Conservation (phyloP, 2,113 vertebrate species). For the Silurus meridionalis region DNA sequence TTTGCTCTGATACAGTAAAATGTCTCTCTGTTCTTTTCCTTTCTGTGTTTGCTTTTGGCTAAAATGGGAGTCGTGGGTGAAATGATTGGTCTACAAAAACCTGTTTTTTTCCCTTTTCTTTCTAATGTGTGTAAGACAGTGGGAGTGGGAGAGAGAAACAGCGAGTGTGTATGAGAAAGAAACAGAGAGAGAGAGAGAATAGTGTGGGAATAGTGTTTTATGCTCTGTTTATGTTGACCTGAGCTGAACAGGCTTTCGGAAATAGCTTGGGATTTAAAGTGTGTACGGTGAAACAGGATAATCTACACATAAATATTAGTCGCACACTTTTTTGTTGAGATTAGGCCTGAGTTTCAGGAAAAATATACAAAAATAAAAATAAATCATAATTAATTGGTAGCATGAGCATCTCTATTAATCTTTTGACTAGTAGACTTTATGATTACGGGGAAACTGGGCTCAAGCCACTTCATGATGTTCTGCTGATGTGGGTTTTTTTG, state of each 20-base stretch:
- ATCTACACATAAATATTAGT: neutral
- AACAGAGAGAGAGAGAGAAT: too few species aligned
- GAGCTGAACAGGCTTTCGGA: neutral
- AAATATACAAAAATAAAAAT: neutral
- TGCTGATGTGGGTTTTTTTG: neutral
- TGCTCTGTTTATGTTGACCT: conserved; percentile 44
- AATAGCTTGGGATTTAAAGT: neutral
- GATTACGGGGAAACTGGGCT: neutral
- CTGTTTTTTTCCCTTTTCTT: neutral
- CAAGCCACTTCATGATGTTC: neutral
- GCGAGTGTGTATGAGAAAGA: neutral
- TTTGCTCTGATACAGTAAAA: conserved; percentile 34
- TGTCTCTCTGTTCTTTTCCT: conserved; percentile 28
- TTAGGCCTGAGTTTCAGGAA: neutral
- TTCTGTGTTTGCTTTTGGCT: conserved; percentile 44
- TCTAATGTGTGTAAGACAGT: neutral
- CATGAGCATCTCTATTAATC: neutral
- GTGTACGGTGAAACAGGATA: neutral
- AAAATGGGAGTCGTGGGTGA: conserved; percentile 35
- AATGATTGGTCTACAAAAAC: neutral
- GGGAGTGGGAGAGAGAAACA: conserved; percentile 13
- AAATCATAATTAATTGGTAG: neutral
- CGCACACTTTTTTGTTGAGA: neutral
- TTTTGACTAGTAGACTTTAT: neutral
- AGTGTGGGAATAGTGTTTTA: conserved; percentile 26